Conservation (phyloP, 2,888 invertebrate species). For the Penaeus monodon region DNA sequence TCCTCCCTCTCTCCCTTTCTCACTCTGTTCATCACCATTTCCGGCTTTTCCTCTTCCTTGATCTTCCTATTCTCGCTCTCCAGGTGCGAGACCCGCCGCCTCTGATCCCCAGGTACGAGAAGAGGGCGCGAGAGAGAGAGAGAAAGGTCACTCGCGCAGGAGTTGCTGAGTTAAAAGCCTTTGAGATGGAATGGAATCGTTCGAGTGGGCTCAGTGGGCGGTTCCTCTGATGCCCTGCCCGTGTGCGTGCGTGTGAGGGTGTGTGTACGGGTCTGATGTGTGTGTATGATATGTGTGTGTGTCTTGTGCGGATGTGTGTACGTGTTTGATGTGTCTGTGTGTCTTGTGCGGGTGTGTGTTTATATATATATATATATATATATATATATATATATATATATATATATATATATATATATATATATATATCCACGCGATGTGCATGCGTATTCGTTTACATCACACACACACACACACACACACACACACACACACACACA, state of each 20-base stretch:
- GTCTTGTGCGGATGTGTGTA: neutral
- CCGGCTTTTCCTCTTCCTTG: conserved; percentile 42
- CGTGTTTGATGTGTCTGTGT: too few relatives aligned
- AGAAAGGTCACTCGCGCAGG: conserved; percentile 3
- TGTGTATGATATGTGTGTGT: conserved; percentile 1
- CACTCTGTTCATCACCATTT: conserved; percentile 27
- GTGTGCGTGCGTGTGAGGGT: neutral
- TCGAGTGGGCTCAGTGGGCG: conserved; percentile 25
- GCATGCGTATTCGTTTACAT: neutral
- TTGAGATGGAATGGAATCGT: conserved; percentile 11
- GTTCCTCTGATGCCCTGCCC: conserved; percentile 11
- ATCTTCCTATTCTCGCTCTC: conserved; percentile 35
- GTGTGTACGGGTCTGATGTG: neutral
- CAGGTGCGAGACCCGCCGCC: conserved; percentile 58
- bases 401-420: neutral
- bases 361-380: too few relatives aligned
- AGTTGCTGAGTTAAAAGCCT: conserved; percentile 31
- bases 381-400: neutral
- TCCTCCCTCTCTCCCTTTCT: neutral
- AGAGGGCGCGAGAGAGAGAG: conserved; percentile 12
- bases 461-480: conserved; percentile 10
- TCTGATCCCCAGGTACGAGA: conserved; percentile 51
- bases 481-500: conserved; percentile 2
- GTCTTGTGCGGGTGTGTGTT: neutral
- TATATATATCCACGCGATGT: neutral